phyloP scores from a whole-genome alignment of 2,797 vertebrate species.

The Rallus crepitans region DNA sequence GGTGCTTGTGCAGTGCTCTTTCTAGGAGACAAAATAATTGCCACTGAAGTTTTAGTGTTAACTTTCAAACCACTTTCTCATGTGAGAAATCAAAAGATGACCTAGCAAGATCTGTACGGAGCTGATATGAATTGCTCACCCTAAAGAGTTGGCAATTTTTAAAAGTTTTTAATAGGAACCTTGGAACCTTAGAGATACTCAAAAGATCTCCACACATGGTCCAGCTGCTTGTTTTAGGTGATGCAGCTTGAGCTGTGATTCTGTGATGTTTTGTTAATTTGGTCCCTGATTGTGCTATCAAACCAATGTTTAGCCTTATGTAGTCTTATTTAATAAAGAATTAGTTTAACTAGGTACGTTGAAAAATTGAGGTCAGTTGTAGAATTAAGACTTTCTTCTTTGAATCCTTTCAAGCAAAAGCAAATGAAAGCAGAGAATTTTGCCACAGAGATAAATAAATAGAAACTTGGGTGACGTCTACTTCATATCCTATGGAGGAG shows the following conservation, averaged over 20 bases:
- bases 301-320: neutral
- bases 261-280: neutral
- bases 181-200: neutral
- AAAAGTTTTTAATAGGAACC: neutral
- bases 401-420: neutral
- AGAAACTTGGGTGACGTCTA: rapidly evolving
- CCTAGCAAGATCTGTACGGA: neutral
- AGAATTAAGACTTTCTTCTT: neutral
- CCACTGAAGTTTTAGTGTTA: neutral
- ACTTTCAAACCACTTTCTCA: neutral
- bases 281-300: neutral
- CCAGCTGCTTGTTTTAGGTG: neutral
- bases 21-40: neutral
- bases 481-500: neutral
- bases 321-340: neutral
- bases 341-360: neutral
- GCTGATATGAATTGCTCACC: neutral
- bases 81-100: neutral
- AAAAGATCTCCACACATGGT: neutral
- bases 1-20: neutral
- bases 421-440: neutral
- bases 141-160: neutral
- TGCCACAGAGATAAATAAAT: neutral
- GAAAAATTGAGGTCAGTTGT: neutral
- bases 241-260: neutral